Evolutionary conservation across 2,113 vertebrate species (phyloP).

Genomic region (Platanista minor): DNA sequence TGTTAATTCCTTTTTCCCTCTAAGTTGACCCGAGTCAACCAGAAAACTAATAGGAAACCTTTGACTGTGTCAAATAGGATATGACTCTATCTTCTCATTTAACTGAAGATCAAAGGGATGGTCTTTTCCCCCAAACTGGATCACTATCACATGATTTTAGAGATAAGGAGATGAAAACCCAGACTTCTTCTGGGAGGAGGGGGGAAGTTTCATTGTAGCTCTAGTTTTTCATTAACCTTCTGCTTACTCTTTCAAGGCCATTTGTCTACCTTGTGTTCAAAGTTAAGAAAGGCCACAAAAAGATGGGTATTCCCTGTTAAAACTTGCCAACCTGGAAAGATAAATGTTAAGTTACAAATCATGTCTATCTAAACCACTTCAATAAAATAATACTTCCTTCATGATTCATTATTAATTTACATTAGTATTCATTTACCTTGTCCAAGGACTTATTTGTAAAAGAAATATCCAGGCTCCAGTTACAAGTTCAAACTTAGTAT

Average conservation of each 20-base stretch:
- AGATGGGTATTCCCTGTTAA: neutral
- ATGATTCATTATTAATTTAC: neutral
- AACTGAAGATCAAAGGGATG: conserved; percentile 35
- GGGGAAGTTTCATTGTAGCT: neutral
- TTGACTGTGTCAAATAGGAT: neutral
- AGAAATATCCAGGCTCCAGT: neutral
- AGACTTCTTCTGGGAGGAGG: neutral
- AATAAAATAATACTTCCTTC: neutral
- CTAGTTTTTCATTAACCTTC: conserved; percentile 49
- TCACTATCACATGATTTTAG: neutral
- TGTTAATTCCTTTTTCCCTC: neutral
- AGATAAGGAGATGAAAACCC: conserved; percentile 16
- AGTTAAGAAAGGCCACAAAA: neutral
- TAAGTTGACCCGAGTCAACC: neutral
- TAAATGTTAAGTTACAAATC: neutral
- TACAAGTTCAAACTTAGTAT: neutral
- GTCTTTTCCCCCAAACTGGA: neutral
- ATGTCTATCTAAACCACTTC: neutral
- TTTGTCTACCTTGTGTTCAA: neutral
- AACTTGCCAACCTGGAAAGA: neutral
- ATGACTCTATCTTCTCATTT: neutral
- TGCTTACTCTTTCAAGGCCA: neutral
- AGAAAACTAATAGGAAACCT: conserved; percentile 7
- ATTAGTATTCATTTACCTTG: neutral
- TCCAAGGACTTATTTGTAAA: neutral